Base-by-base conservation (phyloP, 2,797 vertebrate genomes). In the Cercopithecus mitis region DNA sequence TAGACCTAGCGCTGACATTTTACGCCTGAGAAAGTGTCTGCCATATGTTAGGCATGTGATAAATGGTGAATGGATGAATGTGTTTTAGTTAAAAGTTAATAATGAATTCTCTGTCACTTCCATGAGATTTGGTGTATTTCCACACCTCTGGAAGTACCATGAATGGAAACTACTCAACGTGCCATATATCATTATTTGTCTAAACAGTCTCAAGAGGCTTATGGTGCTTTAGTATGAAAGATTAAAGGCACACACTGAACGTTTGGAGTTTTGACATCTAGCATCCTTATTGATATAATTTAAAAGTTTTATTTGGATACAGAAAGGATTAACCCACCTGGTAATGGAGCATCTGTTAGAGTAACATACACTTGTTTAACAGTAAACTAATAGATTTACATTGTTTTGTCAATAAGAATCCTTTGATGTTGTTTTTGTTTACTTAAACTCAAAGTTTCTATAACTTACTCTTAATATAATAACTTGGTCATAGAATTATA, bases 351-450 rank as follows among this genome's bases (percentile, higher is more conserved):
- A 36, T 85, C 47, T 85, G 25, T 61, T 94, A 55, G 57, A 90
- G 24, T 87, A 96, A 91, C n/a, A 61, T 47, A 95, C 72, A 67
- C 39, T 82, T 88, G 7, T 90, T 92, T 90, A 73, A 94, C 25
- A 52, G 19, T 64, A 85, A 92, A 61, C 33, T 61, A 72, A 24
- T 90, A n/a, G 4, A 89, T 90, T 93, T 45, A 36, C 43, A 83
- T 77, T 94, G 39, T 89, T 96, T 94, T 84, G 30, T 94, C 57
- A 39, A 33, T 95, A 91, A 72, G 20, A 47, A 92, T 82, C 73
- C 13, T 90, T 64, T 92, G 52, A 58, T 80, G 5, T 84, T 89
- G 72, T 36, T 61, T 89, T 97, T 91, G 15, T 95, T 95, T 97
- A 82, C 41, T 88, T 93, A 94, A 70, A 84, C 57, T 25, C 52